A percentile compares a stretch with the other conserved stretches of the same genome.
Evolutionary conservation across 2,113 vertebrate species (phyloP).

Genomic region (Corythoichthys intestinalis): DNA sequence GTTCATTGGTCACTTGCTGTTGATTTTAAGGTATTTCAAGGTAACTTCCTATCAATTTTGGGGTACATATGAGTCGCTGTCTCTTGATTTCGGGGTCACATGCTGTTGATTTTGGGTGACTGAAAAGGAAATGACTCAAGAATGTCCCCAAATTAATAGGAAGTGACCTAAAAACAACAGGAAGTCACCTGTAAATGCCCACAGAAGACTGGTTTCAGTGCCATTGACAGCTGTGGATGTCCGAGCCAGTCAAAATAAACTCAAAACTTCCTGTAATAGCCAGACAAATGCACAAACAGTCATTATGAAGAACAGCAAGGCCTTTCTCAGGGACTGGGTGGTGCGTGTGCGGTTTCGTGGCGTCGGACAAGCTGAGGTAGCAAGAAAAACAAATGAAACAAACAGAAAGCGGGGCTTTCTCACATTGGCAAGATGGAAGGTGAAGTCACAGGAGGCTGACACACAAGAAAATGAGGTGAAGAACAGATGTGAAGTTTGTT

Average conservation of each 20-base stretch:
- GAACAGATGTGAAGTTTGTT: conserved; percentile 41
- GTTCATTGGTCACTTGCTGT: too few relatives aligned
- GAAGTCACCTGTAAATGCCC: too few relatives aligned
- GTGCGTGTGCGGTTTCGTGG: conserved; percentile 12
- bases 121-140: too few relatives aligned
- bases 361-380: conserved; percentile 44
- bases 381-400: conserved; percentile 41
- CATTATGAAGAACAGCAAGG: background rate
- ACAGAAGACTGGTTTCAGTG: too few relatives aligned
- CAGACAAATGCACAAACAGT: conserved; percentile 7
- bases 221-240: too few relatives aligned
- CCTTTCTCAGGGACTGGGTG: background rate
- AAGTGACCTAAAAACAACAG: too few relatives aligned
- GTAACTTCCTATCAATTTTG: too few relatives aligned
- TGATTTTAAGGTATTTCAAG: too few relatives aligned
- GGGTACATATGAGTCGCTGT: too few relatives aligned
- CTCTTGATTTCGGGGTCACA: too few relatives aligned
- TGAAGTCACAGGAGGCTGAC: background rate
- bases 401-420: conserved; percentile 25
- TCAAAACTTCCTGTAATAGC: background rate
- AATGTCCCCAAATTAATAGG: too few relatives aligned
- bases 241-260: background rate
- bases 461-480: conserved; percentile 18
- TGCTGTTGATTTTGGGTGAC: too few relatives aligned
- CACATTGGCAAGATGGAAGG: background rate